Percentiles rank a stretch among this genome's conserved stretches.
phyloP scores from a whole-genome alignment of 1,140 invertebrate species.

The Pararge aegeria region DNA sequence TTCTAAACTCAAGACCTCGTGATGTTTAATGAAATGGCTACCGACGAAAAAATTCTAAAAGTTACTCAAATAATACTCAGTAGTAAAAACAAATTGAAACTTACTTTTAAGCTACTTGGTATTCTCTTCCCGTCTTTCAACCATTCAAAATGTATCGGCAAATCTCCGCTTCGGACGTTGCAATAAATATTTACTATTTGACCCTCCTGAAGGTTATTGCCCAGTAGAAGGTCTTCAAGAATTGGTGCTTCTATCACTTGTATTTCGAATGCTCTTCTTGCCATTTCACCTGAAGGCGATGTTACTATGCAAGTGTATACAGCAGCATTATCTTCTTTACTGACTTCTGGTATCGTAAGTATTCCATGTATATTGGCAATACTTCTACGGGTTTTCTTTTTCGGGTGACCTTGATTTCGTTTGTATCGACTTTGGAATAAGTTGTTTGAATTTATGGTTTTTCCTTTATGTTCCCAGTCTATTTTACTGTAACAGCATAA shows the following conservation, averaged over 20 bases:
- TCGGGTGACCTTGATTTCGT: constrained; percentile 33
- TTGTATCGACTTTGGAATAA: constrained; percentile 63
- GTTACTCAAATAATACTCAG: too few relatives aligned
- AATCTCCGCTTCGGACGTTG: constrained; percentile 92
- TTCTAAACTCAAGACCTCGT: too few relatives aligned
- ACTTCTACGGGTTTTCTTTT: constrained; percentile 49
- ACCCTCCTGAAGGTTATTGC: constrained; percentile 89
- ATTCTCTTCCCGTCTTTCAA: constrained; percentile 90
- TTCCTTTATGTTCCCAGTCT: constrained; percentile 74
- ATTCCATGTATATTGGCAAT: constrained; percentile 67
- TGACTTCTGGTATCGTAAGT: constrained; percentile 88
- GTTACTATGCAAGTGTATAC: constrained; percentile 91
- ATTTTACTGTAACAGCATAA: constrained; percentile 70
- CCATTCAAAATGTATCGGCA: constrained; percentile 95
- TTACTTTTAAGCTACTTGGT: constrained; percentile 84
- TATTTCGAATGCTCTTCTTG: constrained; percentile 83
- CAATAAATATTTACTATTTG: constrained; percentile 94
- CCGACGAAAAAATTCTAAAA: too few relatives aligned
- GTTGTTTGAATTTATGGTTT: constrained; percentile 56
- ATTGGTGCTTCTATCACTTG: constrained; percentile 88
- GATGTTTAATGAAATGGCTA: too few relatives aligned
- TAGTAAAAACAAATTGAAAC: constrained; percentile 2
- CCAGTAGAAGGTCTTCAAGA: constrained; percentile 78
- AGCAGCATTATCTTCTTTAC: constrained; percentile 83
- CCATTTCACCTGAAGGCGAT: constrained; percentile 88